These are phyloP conservation scores for Perodicticus potto DNA, from an alignment of 2,797 vertebrate species.

Conservation along the genomic window DNA sequence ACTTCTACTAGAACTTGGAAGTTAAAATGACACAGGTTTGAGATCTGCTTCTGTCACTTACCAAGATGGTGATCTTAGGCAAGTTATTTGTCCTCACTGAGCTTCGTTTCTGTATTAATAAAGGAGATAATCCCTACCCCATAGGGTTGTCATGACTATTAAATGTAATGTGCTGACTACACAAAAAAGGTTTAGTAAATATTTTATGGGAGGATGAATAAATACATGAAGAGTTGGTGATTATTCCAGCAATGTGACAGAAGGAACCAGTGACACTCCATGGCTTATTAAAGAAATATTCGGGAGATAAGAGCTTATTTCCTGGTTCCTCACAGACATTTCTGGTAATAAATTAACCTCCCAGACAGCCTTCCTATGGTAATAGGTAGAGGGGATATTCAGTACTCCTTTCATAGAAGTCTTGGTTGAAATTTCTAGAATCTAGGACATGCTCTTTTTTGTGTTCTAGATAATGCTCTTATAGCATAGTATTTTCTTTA, in stretches of 20 bases:
- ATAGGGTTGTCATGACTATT: background rate
- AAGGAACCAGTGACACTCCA: background rate
- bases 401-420: background rate
- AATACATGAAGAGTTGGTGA: slow-evolving; percentile 36
- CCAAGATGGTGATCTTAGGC: background rate
- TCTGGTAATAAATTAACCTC: background rate
- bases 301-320: background rate
- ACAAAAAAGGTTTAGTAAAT: background rate
- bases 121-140: background rate
- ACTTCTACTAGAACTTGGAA: background rate
- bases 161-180: background rate
- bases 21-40: background rate
- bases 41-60: background rate
- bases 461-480: background rate
- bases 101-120: background rate
- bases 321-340: background rate
- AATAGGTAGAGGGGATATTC: background rate
- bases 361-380: background rate
- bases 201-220: background rate
- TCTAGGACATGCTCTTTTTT: background rate
- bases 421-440: background rate
- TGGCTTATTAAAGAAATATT: background rate
- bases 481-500: background rate
- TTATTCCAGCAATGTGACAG: background rate
- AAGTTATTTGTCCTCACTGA: background rate